These are phyloP conservation scores for Caiman crocodilus DNA, from an alignment of 2,797 vertebrate species.

Conservation along the genomic window DNA sequence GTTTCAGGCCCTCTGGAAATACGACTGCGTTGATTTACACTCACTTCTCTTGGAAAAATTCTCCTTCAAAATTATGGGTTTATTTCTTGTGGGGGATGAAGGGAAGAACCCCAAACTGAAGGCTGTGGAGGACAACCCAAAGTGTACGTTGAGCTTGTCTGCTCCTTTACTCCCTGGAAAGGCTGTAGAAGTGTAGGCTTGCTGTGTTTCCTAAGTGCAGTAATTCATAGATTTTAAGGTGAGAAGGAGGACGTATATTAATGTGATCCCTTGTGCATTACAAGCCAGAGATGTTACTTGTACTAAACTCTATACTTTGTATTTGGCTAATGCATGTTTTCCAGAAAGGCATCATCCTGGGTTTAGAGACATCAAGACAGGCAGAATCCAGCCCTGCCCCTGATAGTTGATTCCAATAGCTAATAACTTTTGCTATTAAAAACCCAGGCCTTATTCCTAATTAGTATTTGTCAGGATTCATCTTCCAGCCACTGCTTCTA, in stretches of 20 bases:
- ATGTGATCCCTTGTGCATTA: neutral
- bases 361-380: constrained; percentile 58
- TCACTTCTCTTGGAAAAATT: neutral
- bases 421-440: constrained; percentile 13
- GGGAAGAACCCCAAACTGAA: neutral
- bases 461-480: neutral
- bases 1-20: neutral
- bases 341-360: constrained; percentile 40
- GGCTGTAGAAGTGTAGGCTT: constrained; percentile 5
- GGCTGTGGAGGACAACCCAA: neutral
- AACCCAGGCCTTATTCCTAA: constrained; percentile 8
- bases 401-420: constrained; percentile 40
- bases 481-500: neutral
- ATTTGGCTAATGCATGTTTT: constrained; percentile 40
- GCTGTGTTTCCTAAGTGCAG: neutral
- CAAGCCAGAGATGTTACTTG: constrained; percentile 21
- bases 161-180: constrained; percentile 60
- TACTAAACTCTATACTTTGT: constrained; percentile 53
- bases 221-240: constrained; percentile 46
- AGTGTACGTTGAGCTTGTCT: constrained; percentile 32
- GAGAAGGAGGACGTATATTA: constrained; percentile 37
- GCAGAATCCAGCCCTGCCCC: constrained; percentile 30
- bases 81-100: too few relatives aligned
- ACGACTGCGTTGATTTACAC: neutral
- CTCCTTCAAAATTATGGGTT: neutral